Percentiles rank a stretch among this genome's conserved stretches.
Evolutionary conservation across 2,113 vertebrate species (phyloP).

Genomic region (Euleptes europaea): DNA sequence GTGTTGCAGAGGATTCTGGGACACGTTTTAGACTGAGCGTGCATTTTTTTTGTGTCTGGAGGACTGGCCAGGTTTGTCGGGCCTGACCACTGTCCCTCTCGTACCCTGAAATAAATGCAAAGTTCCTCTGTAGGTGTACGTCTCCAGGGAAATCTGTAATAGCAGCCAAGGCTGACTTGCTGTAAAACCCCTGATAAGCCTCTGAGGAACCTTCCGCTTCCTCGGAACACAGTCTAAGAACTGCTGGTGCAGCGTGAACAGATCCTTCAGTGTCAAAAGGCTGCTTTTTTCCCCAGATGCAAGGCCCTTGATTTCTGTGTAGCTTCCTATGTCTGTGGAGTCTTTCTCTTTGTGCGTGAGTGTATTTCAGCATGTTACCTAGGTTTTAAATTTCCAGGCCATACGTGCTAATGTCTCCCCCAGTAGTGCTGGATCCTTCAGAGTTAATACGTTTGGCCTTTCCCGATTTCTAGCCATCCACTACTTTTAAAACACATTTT

Average conservation of each 20-base stretch:
- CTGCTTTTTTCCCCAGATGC: slow-evolving; percentile 31
- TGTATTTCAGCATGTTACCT: slow-evolving; percentile 9
- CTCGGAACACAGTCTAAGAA: background rate
- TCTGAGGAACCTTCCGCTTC: slow-evolving; percentile 6
- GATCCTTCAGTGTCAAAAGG: slow-evolving; percentile 15
- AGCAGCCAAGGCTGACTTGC: background rate
- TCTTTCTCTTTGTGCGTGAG: too few species aligned
- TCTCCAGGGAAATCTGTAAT: background rate
- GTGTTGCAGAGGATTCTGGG: background rate
- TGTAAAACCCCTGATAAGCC: background rate
- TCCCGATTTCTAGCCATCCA: background rate
- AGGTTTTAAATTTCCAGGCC: slow-evolving; percentile 32
- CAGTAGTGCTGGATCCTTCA: background rate
- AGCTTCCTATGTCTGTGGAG: slow-evolving; percentile 3
- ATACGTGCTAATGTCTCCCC: slow-evolving; percentile 13
- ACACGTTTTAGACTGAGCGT: background rate
- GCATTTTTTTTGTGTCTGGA: background rate
- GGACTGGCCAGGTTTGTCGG: background rate
- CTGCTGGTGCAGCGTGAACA: slow-evolving; percentile 31
- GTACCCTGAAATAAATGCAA: too few species aligned
- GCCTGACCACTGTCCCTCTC: background rate
- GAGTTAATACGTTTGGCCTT: background rate
- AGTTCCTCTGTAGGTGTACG: background rate
- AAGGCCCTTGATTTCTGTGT: slow-evolving; percentile 38
- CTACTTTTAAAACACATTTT: background rate